These are phyloP conservation scores for Trochalopteron elliotii DNA, from an alignment of 2,113 vertebrate species.

Conservation along the genomic window DNA sequence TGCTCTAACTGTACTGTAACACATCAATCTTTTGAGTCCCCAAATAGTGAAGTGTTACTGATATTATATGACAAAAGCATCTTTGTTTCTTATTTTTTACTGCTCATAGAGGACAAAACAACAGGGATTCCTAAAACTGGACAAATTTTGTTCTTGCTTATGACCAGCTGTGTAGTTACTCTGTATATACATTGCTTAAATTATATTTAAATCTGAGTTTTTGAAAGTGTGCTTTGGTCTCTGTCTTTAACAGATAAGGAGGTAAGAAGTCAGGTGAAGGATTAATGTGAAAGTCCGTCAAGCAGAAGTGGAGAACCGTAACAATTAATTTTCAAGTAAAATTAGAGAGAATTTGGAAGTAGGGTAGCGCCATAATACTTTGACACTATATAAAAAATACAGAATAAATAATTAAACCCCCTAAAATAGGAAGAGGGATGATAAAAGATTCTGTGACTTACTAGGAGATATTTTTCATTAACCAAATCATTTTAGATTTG, in stretches of 20 bases:
- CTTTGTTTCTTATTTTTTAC: neutral
- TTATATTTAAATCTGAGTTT: neutral
- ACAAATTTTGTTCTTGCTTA: neutral
- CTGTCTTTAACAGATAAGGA: neutral
- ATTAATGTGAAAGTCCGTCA: neutral
- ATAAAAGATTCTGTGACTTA: neutral
- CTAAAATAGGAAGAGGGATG: neutral
- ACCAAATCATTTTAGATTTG: neutral
- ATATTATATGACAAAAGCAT: neutral
- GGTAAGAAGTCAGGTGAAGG: neutral
- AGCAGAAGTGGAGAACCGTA: neutral
- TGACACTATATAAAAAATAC: neutral
- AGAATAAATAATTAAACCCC: neutral
- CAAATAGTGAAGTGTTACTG: neutral
- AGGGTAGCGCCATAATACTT: neutral
- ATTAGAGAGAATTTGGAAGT: neutral
- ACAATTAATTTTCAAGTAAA: neutral
- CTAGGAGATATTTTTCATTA: neutral
- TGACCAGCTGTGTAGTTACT: neutral
- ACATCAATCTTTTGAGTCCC: neutral
- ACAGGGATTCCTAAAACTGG: neutral
- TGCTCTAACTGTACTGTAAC: neutral
- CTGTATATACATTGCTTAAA: neutral
- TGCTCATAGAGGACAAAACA: neutral
- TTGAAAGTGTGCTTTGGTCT: neutral